Evolutionary conservation across 1,140 invertebrate species (phyloP).

Genomic region (Apis dorsata): DNA sequence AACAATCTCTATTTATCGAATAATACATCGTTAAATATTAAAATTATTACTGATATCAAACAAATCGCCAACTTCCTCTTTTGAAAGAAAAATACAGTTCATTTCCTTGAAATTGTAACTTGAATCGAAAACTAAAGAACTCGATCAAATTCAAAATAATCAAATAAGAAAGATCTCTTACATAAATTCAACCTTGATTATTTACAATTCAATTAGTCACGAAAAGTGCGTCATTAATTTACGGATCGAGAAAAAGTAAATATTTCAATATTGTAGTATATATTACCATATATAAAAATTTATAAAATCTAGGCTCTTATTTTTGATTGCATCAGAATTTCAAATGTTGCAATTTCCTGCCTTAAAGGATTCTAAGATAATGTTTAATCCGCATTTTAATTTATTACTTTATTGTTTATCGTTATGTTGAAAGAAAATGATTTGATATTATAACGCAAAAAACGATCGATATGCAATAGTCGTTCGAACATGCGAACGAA

Average conservation of each 20-base stretch:
- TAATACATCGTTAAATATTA: too few relatives aligned
- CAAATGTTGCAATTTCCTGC: too few relatives aligned
- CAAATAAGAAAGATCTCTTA: background rate
- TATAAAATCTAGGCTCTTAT: too few relatives aligned
- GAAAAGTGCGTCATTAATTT: background rate
- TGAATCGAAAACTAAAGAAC: background rate
- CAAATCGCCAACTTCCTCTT: background rate
- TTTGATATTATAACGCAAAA: too few relatives aligned
- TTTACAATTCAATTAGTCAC: background rate
- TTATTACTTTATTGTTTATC: background rate
- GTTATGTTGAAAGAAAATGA: background rate
- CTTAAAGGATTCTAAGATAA: too few relatives aligned
- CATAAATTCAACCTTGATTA: background rate
- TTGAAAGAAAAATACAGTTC: background rate
- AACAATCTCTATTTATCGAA: too few relatives aligned
- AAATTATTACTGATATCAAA: background rate
- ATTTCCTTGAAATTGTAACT: too few relatives aligned
- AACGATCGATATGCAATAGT: background rate
- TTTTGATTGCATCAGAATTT: too few relatives aligned
- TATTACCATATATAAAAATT: too few relatives aligned
- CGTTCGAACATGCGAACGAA: background rate
- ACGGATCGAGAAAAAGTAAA: too few relatives aligned
- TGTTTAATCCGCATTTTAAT: too few relatives aligned
- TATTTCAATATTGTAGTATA: too few relatives aligned
- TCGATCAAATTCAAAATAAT: conserved; percentile 10